These are phyloP conservation scores for Microchirus variegatus DNA, from an alignment of 2,797 vertebrate genomes.

Conservation along the genomic window DNA sequence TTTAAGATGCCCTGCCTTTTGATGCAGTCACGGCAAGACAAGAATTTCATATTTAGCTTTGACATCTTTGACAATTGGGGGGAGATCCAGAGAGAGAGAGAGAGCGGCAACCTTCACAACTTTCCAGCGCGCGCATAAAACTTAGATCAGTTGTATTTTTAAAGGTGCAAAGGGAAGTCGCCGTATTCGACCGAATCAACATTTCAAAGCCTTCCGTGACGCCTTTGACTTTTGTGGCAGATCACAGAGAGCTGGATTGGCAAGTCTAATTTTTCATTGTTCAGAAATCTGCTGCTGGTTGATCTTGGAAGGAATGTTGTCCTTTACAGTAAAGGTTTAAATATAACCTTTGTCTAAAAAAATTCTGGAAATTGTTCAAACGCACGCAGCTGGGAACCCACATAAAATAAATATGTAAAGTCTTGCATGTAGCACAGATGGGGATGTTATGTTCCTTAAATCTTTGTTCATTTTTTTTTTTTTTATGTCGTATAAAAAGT, in stretches of 20 bases:
- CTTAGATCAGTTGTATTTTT: constrained; percentile 86
- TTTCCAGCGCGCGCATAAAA: constrained; percentile 84
- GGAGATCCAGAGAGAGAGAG: constrained; percentile 46
- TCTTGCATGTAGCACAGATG: constrained; percentile 33
- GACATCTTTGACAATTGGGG: constrained; percentile 84
- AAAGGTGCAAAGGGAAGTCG: constrained; percentile 80
- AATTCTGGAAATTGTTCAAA: constrained; percentile 23
- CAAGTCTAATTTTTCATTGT: constrained; percentile 86
- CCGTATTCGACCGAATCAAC: constrained; percentile 83
- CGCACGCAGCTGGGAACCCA: constrained; percentile 29
- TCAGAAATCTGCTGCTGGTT: constrained; percentile 76
- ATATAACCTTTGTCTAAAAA: constrained; percentile 67
- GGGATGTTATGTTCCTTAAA: constrained; percentile 16
- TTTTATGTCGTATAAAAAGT: constrained; percentile 25
- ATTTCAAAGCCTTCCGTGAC: constrained; percentile 86
- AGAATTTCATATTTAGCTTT: constrained; percentile 81
- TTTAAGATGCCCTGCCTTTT: constrained; percentile 61
- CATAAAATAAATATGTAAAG: constrained; percentile 44
- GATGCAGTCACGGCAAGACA: constrained; percentile 71
- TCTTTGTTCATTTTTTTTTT: constrained; percentile 14
- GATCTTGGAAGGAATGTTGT: constrained; percentile 62
- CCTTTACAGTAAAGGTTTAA: constrained; percentile 65
- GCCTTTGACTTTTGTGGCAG: constrained; percentile 81
- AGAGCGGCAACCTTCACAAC: constrained; percentile 83
- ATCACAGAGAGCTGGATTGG: constrained; percentile 83